Base-by-base conservation (phyloP, 2,797 vertebrate genomes). In the Microtus agrestis region DNA sequence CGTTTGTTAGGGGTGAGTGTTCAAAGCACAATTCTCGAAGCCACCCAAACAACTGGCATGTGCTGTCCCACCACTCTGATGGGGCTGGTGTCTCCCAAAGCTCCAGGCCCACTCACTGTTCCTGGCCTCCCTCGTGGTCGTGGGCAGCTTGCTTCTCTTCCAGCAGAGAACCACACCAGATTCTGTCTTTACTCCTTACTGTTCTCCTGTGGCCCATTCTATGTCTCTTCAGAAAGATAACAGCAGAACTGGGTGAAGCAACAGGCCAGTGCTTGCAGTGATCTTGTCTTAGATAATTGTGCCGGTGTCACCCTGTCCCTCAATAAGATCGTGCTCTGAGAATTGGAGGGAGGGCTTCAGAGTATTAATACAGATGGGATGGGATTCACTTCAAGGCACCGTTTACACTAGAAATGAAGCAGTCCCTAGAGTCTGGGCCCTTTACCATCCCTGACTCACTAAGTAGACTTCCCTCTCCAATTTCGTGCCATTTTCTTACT, bases 61-160 rank as follows among this genome's bases (percentile, higher is more conserved):
- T 51, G 31, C 43, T 48, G 3, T 43, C 3, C 40, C 31, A 48
- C 31, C 43, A 9, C 65, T n/a, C 29, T 67, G 11, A 19, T 23
- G 43, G 19, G 46, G 9, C 5, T 79, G n/a, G 2, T 14, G 6
- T 86, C 23, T 76, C 73, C 67, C 1, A 27, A 43, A 54, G 5
- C 15, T 61, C 4, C 0, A 1, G 13, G 4, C 10, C 11, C 74
- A 8, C 0, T 10, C 43, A 43, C 48, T 12, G 5, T 1, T 73
- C 13, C 37, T 0, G 17, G 19, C 27, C 15, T n/a, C 7, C 3
- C 3, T 63, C 7, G 17, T 2, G 9, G 29, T 9, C 63, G 11
- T 7, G 3, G 82, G 43, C 43, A 86, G 46, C 13, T 10, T 51
- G 34, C 8, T 54, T 71, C 34, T 69, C 78, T 8, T 29, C 23